Base-by-base conservation (phyloP, 2,113 vertebrate genomes). In the Hystrix cristata region DNA sequence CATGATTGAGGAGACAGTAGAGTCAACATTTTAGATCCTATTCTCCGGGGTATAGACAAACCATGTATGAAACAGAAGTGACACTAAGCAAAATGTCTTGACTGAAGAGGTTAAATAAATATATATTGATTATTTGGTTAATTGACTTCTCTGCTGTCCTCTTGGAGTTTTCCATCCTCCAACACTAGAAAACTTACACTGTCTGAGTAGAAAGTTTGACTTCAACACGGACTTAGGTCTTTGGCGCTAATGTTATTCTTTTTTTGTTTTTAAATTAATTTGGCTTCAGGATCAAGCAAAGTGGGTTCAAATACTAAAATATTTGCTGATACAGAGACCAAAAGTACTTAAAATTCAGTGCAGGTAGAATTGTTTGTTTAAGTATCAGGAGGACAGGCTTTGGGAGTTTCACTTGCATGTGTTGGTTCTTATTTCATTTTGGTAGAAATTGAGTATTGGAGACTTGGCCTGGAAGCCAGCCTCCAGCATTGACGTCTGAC, bases 401-500 rank as follows among this genome's bases (percentile, higher is more conserved):
- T 59, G 80, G 96, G 94, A 48, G 87, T 72, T 95, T 92, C 90
- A 57, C 59, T 94, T 85, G 90, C 64, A n/a, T 97, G 69, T 90
- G 92, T 97, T 95, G 84, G 90, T 95, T 95, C 95, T 88, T 80
- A 80, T 90, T 95, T 96, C 84, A 76, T 95, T 95, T 95, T 34
- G 95, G 96, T 59, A 86, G 92, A 87, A 87, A 64, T 10, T 94
- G 90, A 97, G 94, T 83, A 53, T 53, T 84, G 48, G 94, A 97
- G 96, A 88, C 71, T 76, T 83, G 57, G 94, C 92, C 90, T 97
- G 96, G 96, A 96, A 96, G 78, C 34, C 74, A 85, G 87, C 96
- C 96, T 78, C 83, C 65, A 27, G 84, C 95, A 86, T 27, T 98
- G 97, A 97, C 94, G 96, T 97, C 96, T 85, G 60, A 94, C 59